phyloP scores from a whole-genome alignment of 2,113 vertebrate species.

The Podarcis muralis region DNA sequence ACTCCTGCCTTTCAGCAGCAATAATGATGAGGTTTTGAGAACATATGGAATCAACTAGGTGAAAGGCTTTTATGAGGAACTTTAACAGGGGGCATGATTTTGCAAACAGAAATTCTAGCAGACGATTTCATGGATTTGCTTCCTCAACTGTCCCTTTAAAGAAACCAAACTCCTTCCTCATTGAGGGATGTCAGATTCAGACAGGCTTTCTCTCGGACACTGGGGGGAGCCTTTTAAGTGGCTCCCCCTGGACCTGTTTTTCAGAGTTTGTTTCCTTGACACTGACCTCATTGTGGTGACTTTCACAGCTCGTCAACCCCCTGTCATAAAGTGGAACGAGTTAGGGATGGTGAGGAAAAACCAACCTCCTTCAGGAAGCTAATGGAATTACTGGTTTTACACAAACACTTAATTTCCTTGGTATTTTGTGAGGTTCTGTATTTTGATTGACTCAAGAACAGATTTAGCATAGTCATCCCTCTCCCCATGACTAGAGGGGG shows the following conservation, averaged over 20 bases:
- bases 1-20: conserved; percentile 74
- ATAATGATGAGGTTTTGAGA: conserved; percentile 67
- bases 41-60: conserved; percentile 75
- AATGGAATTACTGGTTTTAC: conserved; percentile 56
- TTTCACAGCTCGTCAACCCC: conserved; percentile 72
- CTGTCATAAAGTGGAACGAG: conserved; percentile 53
- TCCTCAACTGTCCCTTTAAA: conserved; percentile 71
- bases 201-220: conserved; percentile 57
- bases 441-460: conserved; percentile 31
- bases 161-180: conserved; percentile 53
- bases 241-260: conserved; percentile 53
- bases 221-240: conserved; percentile 51
- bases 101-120: conserved; percentile 72
- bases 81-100: conserved; percentile 70
- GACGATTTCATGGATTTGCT: conserved; percentile 75
- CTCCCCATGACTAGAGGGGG: neutral
- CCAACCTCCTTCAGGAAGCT: conserved; percentile 47
- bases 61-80: conserved; percentile 71
- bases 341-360: conserved; percentile 46
- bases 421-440: accelerated
- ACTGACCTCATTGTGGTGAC: conserved; percentile 69
- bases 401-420: conserved; percentile 43
- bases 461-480: conserved; percentile 4
- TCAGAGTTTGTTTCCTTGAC: conserved; percentile 63
- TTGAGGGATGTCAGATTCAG: conserved; percentile 51